Evolutionary conservation across 2,888 invertebrate genomes (phyloP), one percentile per base, ranked within the genome.

Genomic region (Euclidia mi): DNA sequence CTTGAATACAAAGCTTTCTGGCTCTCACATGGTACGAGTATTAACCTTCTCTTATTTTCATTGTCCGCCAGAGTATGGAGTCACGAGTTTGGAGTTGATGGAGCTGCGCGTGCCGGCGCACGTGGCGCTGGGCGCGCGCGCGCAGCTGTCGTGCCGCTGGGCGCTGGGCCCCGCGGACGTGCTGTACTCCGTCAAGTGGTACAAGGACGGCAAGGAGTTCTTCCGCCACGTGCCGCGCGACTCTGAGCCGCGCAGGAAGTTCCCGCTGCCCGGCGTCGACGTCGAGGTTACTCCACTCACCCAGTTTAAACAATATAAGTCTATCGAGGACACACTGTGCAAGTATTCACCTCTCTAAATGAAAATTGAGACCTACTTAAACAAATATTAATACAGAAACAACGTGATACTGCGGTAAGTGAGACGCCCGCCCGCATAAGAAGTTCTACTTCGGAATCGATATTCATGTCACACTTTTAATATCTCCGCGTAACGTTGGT

Each of bases 161-260:
- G 96, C 97, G 89, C 95, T 98, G 85, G 90, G 89, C 1, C 97
- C 98, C 74, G 96, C 96, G 2, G 98, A 98, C 87, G 96, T 96
- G 44, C 95, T 98, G 42, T 98, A 98, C 90, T 98, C 98, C 28
- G 98, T 98, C 79, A 98, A 98, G 93, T 98, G 98, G 98, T 98
- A 98, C 95, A 98, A 98, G 87, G 98, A 98, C 85, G 98, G 98
- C 69, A 96, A 97, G 88, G 98, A 98, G 92, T 98, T 98, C 95
- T 98, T 97, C 95, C 95, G 98, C 63, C 98, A 96, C 90, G 97
- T 98, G 71, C 98, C 98, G 14, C 95, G 97, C 48, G 98, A 98
- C 88, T 95, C 95, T 82, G 98, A 98, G 56, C 97, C 97, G 1
- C 96, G 96, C 34, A 96, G 97, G 89, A 96, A 97, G 78, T 98